Conservation (phyloP, 2,113 vertebrate genomes). For the Ornithorhynchus anatinus region DNA sequence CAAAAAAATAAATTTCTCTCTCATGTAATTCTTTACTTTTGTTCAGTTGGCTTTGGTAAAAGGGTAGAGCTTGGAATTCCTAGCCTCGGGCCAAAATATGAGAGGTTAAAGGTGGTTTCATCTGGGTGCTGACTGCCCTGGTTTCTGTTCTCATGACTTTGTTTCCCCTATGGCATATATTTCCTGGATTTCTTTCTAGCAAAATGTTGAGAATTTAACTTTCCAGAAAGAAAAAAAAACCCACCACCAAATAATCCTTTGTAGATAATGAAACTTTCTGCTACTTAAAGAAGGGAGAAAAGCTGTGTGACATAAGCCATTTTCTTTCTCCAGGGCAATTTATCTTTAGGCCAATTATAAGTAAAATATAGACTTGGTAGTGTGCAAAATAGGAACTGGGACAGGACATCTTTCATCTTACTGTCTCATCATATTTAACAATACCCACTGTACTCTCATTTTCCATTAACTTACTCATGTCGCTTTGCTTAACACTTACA, state of each 20-base stretch:
- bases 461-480: neutral
- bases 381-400: neutral
- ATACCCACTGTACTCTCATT: neutral
- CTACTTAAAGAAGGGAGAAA: constrained; percentile 18
- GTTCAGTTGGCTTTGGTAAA: too few species aligned
- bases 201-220: constrained; percentile 31
- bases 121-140: neutral
- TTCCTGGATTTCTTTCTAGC: constrained; percentile 14
- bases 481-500: neutral
- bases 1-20: too few species aligned
- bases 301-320: constrained; percentile 10
- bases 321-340: constrained; percentile 37
- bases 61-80: too few species aligned
- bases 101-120: neutral
- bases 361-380: constrained; percentile 28
- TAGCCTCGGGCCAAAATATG: too few species aligned
- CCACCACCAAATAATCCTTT: too few species aligned
- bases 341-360: constrained; percentile 32
- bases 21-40: too few species aligned
- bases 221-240: constrained; percentile 20
- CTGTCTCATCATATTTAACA: neutral
- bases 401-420: constrained; percentile 1
- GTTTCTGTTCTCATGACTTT: neutral
- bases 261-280: constrained; percentile 17
- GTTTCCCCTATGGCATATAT: constrained; percentile 18